Conservation (phyloP, 1,140 invertebrate genomes). For the Aradophagus sp. region DNA sequence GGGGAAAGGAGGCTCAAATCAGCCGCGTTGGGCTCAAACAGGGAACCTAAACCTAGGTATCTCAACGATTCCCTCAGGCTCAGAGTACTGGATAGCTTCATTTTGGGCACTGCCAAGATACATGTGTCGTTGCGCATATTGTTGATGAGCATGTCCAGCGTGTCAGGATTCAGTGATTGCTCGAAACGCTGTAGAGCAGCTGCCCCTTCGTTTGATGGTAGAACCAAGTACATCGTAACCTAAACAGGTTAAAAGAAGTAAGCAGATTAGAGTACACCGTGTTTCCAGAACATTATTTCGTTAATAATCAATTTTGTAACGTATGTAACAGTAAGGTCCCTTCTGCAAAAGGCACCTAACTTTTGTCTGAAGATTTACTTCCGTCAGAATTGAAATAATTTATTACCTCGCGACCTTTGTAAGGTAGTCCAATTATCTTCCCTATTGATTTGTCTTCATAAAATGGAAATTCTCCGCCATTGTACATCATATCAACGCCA, state of each 20-base stretch:
- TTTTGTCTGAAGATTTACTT: too few species aligned
- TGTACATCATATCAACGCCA: constrained; percentile 80
- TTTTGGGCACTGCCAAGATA: constrained; percentile 80
- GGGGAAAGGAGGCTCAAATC: constrained; percentile 79
- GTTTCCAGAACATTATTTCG: too few species aligned
- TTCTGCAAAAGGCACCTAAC: too few species aligned
- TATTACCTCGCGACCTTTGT: constrained; percentile 77
- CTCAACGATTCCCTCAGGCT: constrained; percentile 75
- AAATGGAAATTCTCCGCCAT: constrained; percentile 77
- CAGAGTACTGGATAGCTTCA: constrained; percentile 78
- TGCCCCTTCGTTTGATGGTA: constrained; percentile 77
- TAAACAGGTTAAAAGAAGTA: constrained; percentile 15
- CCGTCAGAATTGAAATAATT: too few species aligned
- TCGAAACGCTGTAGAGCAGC: constrained; percentile 74
- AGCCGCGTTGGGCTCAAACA: constrained; percentile 77
- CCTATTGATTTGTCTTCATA: constrained; percentile 75
- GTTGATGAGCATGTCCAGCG: constrained; percentile 75
- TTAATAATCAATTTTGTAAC: too few species aligned
- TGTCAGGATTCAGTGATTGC: constrained; percentile 70
- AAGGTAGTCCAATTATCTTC: constrained; percentile 82
- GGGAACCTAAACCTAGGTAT: constrained; percentile 76
- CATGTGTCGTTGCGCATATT: constrained; percentile 73
- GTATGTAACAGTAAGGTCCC: too few species aligned
- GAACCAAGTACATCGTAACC: constrained; percentile 82
- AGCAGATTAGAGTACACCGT: too few species aligned